Percentiles rank a stretch among this genome's conserved stretches.
phyloP scores from a whole-genome alignment of 2,888 invertebrate species.

The Synanthedon vespiformis region DNA sequence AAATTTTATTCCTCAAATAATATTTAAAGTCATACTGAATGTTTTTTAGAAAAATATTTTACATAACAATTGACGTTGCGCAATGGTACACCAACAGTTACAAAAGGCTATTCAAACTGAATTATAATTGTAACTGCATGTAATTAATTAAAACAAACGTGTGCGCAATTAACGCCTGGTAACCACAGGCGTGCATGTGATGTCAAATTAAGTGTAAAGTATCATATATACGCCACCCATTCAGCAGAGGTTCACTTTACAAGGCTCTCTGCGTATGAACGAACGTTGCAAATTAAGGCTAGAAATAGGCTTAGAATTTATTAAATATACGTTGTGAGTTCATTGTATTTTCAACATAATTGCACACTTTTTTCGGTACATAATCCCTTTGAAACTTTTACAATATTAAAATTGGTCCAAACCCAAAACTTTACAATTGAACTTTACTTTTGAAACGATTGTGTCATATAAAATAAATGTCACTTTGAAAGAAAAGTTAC shows the following conservation, averaged over 20 bases:
- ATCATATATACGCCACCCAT: conserved; percentile 7
- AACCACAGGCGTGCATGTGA: neutral
- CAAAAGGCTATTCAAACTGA: neutral
- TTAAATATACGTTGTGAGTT: no score
- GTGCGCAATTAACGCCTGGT: neutral
- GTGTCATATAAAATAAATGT: no score
- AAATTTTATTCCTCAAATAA: no score
- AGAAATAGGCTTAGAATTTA: no score
- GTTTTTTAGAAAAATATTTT: neutral
- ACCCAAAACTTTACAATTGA: no score
- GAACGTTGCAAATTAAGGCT: no score
- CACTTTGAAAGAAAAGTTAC: no score
- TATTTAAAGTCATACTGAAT: neutral
- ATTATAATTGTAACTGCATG: neutral
- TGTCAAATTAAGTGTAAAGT: conserved; percentile 22
- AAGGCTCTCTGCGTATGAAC: conserved; percentile 13
- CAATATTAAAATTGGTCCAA: no score
- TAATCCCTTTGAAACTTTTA: no score
- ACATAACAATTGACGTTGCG: neutral
- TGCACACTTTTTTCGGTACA: no score
- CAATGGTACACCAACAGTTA: neutral
- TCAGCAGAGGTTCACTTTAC: conserved; percentile 24
- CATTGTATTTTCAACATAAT: no score
- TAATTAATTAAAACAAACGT: neutral
- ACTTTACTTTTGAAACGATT: no score